Conservation (phyloP, 2,888 invertebrate genomes). For the Himalopsyche japonica region DNA sequence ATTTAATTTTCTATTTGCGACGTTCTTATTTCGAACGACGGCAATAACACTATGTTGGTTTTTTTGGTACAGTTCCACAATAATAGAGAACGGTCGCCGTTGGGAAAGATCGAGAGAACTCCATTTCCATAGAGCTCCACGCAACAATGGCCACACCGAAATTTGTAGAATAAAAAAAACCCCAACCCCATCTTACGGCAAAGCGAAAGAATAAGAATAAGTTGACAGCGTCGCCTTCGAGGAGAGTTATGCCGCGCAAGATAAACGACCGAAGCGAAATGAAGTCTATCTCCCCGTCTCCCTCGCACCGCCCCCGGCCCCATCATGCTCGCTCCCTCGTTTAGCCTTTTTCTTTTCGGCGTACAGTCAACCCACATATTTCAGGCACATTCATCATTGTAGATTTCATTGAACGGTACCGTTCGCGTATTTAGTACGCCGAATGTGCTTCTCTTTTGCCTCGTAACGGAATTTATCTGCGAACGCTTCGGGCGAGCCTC, state of each 20-base stretch:
- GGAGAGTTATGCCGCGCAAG: slow-evolving; percentile 70
- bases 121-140: neutral
- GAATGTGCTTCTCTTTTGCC: slow-evolving; percentile 39
- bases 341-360: slow-evolving; percentile 33
- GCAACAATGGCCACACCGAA: slow-evolving; percentile 24
- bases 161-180: slow-evolving; percentile 48
- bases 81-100: neutral
- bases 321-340: neutral
- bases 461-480: slow-evolving; percentile 39
- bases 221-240: slow-evolving; percentile 62
- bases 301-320: slow-evolving; percentile 41
- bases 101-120: neutral
- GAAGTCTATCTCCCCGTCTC: slow-evolving; percentile 64
- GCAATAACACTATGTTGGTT: neutral
- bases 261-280: slow-evolving; percentile 74
- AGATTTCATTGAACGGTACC: slow-evolving; percentile 36
- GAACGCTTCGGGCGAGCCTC: slow-evolving; percentile 42
- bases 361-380: slow-evolving; percentile 39
- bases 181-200: slow-evolving; percentile 58
- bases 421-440: slow-evolving; percentile 39
- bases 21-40: neutral
- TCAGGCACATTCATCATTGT: slow-evolving; percentile 36
- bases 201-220: slow-evolving; percentile 63
- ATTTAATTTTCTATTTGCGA: neutral
- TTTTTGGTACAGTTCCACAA: neutral